phyloP scores from a whole-genome alignment of 2,113 vertebrate genomes.

The Gobius niger region DNA sequence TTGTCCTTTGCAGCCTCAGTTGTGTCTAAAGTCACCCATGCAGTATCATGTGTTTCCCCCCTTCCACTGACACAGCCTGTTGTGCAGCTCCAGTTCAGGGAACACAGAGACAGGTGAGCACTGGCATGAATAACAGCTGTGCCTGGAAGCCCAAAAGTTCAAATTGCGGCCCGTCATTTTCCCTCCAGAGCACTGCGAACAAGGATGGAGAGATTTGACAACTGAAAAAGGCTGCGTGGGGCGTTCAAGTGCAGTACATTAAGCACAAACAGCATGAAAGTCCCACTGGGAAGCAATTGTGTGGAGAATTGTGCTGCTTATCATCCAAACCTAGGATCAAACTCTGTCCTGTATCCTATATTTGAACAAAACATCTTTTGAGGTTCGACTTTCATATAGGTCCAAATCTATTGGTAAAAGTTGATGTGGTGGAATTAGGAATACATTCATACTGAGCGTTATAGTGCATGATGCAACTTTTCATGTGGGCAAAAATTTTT shows the following conservation, averaged over 20 bases:
- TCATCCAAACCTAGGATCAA: conserved; percentile 22
- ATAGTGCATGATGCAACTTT: no score
- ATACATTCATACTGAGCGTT: no score
- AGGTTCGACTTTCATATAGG: no score
- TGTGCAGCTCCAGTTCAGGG: conserved; percentile 14
- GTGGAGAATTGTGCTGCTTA: conserved; percentile 32
- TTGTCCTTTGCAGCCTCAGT: no score
- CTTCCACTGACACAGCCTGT: conserved; percentile 16
- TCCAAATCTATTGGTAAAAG: no score
- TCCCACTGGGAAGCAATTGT: conserved; percentile 42
- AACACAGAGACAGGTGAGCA: conserved; percentile 19
- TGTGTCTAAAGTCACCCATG: no score
- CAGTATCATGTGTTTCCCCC: no score
- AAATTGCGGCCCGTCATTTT: conserved; percentile 13
- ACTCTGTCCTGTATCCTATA: no score
- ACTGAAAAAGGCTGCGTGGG: conserved; percentile 52
- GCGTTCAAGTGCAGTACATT: conserved; percentile 45
- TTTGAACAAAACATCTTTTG: no score
- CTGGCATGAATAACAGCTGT: conserved; percentile 4
- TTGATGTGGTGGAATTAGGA: no score
- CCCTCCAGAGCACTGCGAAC: background rate
- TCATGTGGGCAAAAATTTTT: no score
- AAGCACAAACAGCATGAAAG: conserved; percentile 46
- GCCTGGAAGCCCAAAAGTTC: conserved; percentile 25
- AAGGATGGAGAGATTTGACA: conserved; percentile 26